These are phyloP conservation scores for Tursiops truncatus DNA, from an alignment of 2,113 vertebrate species.

Conservation along the genomic window DNA sequence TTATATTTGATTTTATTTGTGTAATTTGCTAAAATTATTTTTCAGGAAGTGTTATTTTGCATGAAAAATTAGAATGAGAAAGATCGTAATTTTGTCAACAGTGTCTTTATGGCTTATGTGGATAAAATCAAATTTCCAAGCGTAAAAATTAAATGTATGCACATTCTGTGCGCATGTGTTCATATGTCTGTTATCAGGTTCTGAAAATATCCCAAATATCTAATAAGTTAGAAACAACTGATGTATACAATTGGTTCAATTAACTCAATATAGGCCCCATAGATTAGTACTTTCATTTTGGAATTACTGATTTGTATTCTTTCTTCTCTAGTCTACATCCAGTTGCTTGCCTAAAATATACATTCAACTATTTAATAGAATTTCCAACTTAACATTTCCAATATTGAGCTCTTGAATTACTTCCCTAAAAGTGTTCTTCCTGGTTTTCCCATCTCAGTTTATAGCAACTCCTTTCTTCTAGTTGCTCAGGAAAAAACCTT, in stretches of 20 bases:
- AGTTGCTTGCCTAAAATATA: neutral
- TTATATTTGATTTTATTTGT: conserved; percentile 45
- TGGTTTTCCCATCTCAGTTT: neutral
- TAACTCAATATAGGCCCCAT: neutral
- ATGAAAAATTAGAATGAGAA: conserved; percentile 46
- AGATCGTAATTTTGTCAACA: conserved; percentile 26
- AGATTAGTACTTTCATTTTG: neutral
- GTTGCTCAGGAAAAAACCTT: neutral
- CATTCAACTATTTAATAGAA: neutral
- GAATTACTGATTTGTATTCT: neutral
- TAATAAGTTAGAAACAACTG: neutral
- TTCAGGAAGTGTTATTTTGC: conserved; percentile 18
- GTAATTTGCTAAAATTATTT: conserved; percentile 23
- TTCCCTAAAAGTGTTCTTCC: neutral
- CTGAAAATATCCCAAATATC: neutral
- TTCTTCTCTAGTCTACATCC: neutral
- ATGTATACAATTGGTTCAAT: neutral
- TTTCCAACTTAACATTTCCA: neutral
- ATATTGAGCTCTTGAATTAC: neutral
- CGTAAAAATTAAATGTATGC: conserved; percentile 20
- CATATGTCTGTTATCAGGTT: neutral
- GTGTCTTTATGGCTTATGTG: neutral
- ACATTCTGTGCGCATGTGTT: neutral
- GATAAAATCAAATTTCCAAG: conserved; percentile 12
- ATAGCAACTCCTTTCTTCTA: neutral